Percentiles rank a stretch among this genome's conserved stretches.
These are phyloP conservation scores for Vireo altiloquus DNA, from an alignment of 2,113 vertebrate species.

Conservation along the genomic window DNA sequence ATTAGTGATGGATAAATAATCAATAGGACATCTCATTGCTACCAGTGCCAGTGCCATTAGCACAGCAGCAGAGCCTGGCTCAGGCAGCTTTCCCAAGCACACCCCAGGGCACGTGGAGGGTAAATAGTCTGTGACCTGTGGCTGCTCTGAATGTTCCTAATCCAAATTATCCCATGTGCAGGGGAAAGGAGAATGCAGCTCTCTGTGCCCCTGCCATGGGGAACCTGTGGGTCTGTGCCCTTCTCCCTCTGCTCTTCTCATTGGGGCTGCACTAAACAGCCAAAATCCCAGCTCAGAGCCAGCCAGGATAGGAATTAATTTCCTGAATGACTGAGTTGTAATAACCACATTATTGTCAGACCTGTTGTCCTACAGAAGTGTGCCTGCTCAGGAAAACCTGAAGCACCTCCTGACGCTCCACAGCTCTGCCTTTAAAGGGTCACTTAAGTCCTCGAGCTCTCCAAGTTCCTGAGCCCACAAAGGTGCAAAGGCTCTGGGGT, in stretches of 20 bases:
- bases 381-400: not conserved
- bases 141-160: not conserved
- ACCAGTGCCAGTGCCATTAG: not conserved
- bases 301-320: not conserved
- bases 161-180: not conserved
- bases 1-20: not conserved
- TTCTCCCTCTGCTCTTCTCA: not conserved
- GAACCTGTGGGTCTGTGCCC: not conserved
- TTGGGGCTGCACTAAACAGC: not conserved
- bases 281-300: not conserved
- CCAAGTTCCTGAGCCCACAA: not conserved
- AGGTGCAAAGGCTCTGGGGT: not conserved
- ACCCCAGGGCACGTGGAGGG: not conserved
- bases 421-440: not conserved
- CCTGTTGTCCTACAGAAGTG: not conserved
- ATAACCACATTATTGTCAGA: accelerated
- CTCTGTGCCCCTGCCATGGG: accelerated
- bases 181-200: not conserved
- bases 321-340: not conserved
- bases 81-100: not conserved
- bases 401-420: not conserved
- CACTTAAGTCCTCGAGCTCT: not conserved
- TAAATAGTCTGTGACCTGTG: not conserved
- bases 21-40: not conserved
- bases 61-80: not conserved